Conservation (phyloP, 2,888 invertebrate species). For the Eulithis testata region DNA sequence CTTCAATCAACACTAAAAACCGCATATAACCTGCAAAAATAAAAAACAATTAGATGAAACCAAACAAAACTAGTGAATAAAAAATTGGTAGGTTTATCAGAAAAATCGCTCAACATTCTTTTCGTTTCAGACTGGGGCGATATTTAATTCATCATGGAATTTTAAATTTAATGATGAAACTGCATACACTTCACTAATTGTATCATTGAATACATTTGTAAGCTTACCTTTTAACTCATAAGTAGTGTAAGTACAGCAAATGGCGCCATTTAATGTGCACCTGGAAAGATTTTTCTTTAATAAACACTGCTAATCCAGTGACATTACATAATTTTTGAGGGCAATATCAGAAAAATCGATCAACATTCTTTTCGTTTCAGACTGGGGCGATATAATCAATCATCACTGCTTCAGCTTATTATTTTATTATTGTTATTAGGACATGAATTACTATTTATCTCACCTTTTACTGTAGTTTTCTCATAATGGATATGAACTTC, state of each 20-base stretch:
- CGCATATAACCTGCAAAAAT: background rate
- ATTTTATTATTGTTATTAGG: background rate
- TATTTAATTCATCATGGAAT: slow-evolving; percentile 42
- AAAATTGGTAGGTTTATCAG: slow-evolving; percentile 37
- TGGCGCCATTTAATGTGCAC: too few relatives aligned
- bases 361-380: slow-evolving; percentile 59
- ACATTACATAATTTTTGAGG: background rate
- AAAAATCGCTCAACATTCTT: slow-evolving; percentile 59
- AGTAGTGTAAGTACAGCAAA: too few relatives aligned
- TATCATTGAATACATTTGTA: too few relatives aligned
- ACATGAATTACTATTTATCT: too few relatives aligned
- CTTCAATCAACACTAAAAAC: background rate
- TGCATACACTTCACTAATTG: too few relatives aligned
- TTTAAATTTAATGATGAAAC: background rate
- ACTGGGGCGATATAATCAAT: slow-evolving; percentile 67
- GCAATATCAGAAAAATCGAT: slow-evolving; percentile 48
- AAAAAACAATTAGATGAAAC: slow-evolving; percentile 2
- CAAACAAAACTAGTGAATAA: background rate
- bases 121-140: slow-evolving; percentile 68
- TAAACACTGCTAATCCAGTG: too few relatives aligned
- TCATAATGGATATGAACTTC: too few relatives aligned
- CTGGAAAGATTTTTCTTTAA: too few relatives aligned
- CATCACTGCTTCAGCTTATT: slow-evolving; percentile 47
- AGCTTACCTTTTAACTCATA: background rate
- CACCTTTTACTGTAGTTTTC: too few relatives aligned